Conservation (phyloP, 2,888 invertebrate genomes). For the Polydesmus complanatus region DNA sequence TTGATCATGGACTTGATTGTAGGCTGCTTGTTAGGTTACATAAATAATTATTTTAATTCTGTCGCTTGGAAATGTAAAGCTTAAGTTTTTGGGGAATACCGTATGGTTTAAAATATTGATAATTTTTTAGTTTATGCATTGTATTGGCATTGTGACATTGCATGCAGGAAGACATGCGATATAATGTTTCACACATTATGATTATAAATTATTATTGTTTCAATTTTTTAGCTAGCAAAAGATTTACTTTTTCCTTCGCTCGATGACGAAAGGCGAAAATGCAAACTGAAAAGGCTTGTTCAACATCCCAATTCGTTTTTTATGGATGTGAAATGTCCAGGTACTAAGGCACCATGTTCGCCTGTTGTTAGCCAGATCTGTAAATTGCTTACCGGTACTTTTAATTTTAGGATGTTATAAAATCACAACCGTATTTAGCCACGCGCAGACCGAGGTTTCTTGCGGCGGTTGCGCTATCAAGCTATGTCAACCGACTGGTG, state of each 20-base stretch:
- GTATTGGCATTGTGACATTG: too few relatives aligned
- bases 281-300: conserved; percentile 93
- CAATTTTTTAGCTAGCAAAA: conserved; percentile 55
- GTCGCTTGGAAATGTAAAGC: too few relatives aligned
- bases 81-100: too few relatives aligned
- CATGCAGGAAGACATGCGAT: too few relatives aligned
- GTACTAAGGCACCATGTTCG: conserved; percentile 23
- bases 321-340: conserved; percentile 99
- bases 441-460: conserved; percentile 95
- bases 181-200: too few relatives aligned
- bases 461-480: conserved; percentile 98
- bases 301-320: conserved; percentile 99
- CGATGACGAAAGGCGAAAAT: conserved; percentile 86
- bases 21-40: too few relatives aligned
- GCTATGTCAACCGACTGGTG: conserved; percentile 96
- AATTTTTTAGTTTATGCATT: too few relatives aligned
- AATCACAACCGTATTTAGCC: conserved; percentile 98
- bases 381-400: neutral
- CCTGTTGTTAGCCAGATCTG: too few relatives aligned
- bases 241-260: conserved; percentile 94
- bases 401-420: conserved; percentile 69
- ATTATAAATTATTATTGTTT: too few relatives aligned
- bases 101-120: too few relatives aligned
- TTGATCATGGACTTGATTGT: too few relatives aligned
- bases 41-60: too few relatives aligned